Base-by-base conservation (phyloP, 1,140 invertebrate genomes). In the Helicoverpa zea region DNA sequence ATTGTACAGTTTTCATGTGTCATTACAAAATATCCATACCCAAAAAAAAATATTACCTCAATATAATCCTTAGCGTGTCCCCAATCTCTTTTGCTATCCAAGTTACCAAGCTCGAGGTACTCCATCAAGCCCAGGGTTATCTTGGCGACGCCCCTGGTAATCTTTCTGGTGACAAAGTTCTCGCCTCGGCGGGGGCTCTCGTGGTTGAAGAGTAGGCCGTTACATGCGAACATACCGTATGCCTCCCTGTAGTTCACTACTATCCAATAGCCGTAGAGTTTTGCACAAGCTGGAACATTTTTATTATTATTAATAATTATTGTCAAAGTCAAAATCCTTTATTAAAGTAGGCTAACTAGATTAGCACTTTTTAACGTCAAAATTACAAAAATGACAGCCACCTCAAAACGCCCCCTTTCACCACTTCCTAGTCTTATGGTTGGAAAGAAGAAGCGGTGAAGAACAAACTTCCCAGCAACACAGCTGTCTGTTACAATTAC, bases 21-120 rank as follows among this genome's bases (percentile, higher is more conserved):
- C 0, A 23, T 23, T 23, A 23, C 23, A 1, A 23, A 23, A 23
- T 1, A 23, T 23, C 0, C 0, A 23, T 23, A 1, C 23, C 23
- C 23, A 23, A 23, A 23, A 23, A 74, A 49, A 30, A 61, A 9
- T 12, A 83, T 87, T 93, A 98, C 98, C 96, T 99, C 98, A 43
- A 99, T 98, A 95, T 99, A 99, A 95, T 99, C 99, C 94, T 97
- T 98, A 0, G 99, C 99, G 96, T 99, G 99, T 12, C 99, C 99
- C 99, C 99, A 99, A 95, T 99, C 99, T 89, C 99, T 96, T 92
- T 98, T 97, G 14, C 99, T 98, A 95, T 99, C 98, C 80, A 99
- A 95, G 95, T 99, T 99, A 56, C 99, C 99, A 47, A 99, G 95
- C 94, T 99, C 98, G 66, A 99, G 95, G 79, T 95, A 96, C 82